Evolutionary conservation across 1,140 invertebrate genomes (phyloP).

Genomic region (Campoletis sonorensis): DNA sequence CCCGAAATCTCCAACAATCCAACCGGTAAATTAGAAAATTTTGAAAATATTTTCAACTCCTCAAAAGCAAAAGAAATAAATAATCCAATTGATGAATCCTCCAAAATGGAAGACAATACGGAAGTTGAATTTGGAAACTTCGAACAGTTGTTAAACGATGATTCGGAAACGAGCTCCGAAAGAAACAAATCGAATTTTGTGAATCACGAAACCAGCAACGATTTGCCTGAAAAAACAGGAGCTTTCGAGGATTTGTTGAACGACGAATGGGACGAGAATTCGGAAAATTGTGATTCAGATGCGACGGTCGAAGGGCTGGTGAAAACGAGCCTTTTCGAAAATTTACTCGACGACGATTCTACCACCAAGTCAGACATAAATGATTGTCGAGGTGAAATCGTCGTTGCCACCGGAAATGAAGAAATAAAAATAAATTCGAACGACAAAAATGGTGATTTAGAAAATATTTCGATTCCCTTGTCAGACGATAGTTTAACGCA

Average conservation of each 20-base stretch:
- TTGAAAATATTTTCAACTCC: background rate
- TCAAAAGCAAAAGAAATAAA: background rate
- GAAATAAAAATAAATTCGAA: background rate
- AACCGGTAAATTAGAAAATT: background rate
- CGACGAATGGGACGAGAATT: slow-evolving; percentile 49
- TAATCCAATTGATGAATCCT: background rate
- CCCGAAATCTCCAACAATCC: background rate
- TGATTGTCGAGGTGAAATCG: background rate
- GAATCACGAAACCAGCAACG: slow-evolving; percentile 16
- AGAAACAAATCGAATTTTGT: background rate
- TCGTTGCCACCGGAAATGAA: background rate
- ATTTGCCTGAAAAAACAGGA: background rate
- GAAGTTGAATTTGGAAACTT: background rate
- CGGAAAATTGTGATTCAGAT: slow-evolving; percentile 29
- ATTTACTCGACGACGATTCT: slow-evolving; percentile 13
- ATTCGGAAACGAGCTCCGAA: background rate
- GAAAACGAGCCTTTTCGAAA: background rate
- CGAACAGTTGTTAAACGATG: slow-evolving; percentile 45
- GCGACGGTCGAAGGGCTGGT: background rate
- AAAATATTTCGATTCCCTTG: too few relatives aligned
- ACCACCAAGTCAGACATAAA: background rate
- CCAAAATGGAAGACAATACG: background rate
- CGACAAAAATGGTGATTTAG: background rate
- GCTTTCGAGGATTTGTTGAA: slow-evolving; percentile 61
- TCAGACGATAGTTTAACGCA: too few relatives aligned